phyloP scores from a whole-genome alignment of 2,888 invertebrate species.

The Neuroscelio doddi region DNA sequence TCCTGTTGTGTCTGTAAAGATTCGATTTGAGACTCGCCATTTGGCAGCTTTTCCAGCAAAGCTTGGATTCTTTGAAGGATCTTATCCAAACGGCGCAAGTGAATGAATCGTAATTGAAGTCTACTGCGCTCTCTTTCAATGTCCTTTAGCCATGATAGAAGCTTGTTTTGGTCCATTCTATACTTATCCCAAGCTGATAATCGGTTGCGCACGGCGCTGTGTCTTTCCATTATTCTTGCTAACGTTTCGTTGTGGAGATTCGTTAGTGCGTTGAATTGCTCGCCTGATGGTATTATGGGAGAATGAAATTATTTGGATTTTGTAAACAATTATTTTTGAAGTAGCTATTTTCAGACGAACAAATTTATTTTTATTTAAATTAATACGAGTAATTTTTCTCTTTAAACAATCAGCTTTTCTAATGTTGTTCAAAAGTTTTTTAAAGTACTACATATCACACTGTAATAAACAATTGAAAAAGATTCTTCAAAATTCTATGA shows the following conservation, averaged over 20 bases:
- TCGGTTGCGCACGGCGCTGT: slow-evolving; percentile 81
- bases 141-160: slow-evolving; percentile 86
- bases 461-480: too few relatives aligned
- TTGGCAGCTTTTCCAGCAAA: slow-evolving; percentile 80
- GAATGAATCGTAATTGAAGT: slow-evolving; percentile 86
- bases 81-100: slow-evolving; percentile 83
- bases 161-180: slow-evolving; percentile 79
- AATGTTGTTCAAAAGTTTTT: too few relatives aligned
- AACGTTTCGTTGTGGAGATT: slow-evolving; percentile 89
- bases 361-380: too few relatives aligned
- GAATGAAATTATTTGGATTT: slow-evolving; percentile 1
- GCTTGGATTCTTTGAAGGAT: slow-evolving; percentile 80
- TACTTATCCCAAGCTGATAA: slow-evolving; percentile 87
- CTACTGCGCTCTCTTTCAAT: slow-evolving; percentile 85
- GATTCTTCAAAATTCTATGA: too few relatives aligned
- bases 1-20: slow-evolving; percentile 81
- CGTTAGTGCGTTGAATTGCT: slow-evolving; percentile 85
- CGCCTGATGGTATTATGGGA: too few relatives aligned
- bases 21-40: slow-evolving; percentile 79
- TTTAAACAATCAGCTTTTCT: too few relatives aligned
- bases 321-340: background rate
- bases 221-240: slow-evolving; percentile 84
- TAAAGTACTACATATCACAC: too few relatives aligned
- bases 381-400: too few relatives aligned
- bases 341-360: too few relatives aligned